A percentile compares a stretch with the other conserved stretches of the same genome.
phyloP scores from a whole-genome alignment of 2,797 vertebrate genomes.

The Cryptoprocta ferox region DNA sequence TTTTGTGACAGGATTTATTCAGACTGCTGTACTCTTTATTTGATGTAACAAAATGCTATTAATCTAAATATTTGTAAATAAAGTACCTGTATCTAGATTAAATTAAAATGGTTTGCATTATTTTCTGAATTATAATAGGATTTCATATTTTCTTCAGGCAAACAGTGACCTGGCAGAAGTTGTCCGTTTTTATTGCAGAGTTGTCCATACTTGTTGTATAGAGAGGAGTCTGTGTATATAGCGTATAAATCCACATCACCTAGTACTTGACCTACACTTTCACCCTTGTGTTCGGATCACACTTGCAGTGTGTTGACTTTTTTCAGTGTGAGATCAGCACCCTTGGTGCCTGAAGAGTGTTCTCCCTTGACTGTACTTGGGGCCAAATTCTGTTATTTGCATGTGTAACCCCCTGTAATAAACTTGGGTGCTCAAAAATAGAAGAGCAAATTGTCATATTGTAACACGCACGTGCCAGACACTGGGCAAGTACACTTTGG shows the following conservation, averaged over 20 bases:
- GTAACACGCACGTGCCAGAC: slow-evolving; percentile 43
- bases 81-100: slow-evolving; percentile 94
- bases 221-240: neutral
- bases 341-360: neutral
- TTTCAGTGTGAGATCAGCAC: slow-evolving; percentile 27
- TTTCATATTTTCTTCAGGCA: slow-evolving; percentile 36
- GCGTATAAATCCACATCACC: neutral
- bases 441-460: slow-evolving; percentile 49
- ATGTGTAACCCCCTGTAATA: slow-evolving; percentile 30
- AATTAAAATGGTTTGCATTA: slow-evolving; percentile 56
- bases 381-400: slow-evolving; percentile 45
- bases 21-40: slow-evolving; percentile 90
- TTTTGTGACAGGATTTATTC: slow-evolving; percentile 89
- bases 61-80: slow-evolving; percentile 97
- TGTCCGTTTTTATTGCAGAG: slow-evolving; percentile 43
- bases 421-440: slow-evolving; percentile 63
- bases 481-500: neutral
- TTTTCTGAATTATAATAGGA: slow-evolving; percentile 68
- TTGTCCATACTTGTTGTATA: neutral
- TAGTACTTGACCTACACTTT: neutral
- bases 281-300: neutral
- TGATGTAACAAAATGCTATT: slow-evolving; percentile 91
- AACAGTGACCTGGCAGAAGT: neutral
- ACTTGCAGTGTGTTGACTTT: neutral
- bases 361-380: slow-evolving; percentile 25